phyloP scores from a whole-genome alignment of 2,797 vertebrate species.

The Garrulus glandarius region DNA sequence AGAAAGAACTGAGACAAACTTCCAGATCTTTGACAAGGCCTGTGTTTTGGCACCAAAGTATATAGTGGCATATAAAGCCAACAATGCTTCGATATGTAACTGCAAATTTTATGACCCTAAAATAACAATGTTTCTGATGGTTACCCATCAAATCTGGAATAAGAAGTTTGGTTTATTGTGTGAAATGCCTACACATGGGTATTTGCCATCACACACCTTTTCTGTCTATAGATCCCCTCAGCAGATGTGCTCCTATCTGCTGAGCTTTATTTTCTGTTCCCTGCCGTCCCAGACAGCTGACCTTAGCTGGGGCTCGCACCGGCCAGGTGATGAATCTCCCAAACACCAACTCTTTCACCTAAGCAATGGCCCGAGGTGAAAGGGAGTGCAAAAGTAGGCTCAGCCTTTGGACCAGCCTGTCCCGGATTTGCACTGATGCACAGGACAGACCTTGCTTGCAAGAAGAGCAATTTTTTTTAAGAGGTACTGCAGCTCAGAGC shows the following conservation, averaged over 20 bases:
- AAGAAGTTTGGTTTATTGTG: background rate
- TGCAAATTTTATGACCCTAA: background rate
- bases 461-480: background rate
- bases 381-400: background rate
- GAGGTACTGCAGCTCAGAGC: background rate
- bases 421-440: background rate
- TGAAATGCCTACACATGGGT: accelerated
- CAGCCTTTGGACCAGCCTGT: background rate
- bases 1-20: background rate
- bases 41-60: background rate
- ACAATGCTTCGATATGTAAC: background rate
- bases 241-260: background rate
- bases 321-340: background rate
- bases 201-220: background rate
- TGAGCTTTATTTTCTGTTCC: background rate
- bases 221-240: background rate
- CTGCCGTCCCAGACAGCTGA: background rate
- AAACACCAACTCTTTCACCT: accelerated
- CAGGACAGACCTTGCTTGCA: background rate
- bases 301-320: accelerated
- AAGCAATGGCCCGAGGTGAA: background rate
- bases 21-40: background rate
- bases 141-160: background rate
- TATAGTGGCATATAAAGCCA: background rate
- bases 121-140: background rate